A percentile compares a stretch with the other conserved stretches of the same genome.
Conservation (phyloP, 1,140 invertebrate species). For the Cotesia typhae region DNA sequence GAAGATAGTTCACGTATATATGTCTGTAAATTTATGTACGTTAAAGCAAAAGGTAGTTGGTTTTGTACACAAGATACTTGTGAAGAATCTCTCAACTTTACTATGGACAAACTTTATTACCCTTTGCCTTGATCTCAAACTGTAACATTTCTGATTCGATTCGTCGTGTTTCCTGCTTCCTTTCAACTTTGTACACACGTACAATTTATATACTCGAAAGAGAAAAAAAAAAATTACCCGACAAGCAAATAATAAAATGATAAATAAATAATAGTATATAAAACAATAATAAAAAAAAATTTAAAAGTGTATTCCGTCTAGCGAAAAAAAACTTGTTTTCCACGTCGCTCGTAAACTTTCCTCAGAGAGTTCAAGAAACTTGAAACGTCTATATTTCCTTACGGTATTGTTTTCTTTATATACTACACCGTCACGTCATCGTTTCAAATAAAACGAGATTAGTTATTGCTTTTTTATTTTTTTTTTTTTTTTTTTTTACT, state of each 20-base stretch:
- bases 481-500: background rate
- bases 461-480: background rate
- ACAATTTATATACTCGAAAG: background rate
- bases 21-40: background rate
- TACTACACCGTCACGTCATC: background rate
- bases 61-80: conserved; percentile 5
- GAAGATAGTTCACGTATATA: too few species aligned
- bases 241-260: background rate
- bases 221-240: background rate
- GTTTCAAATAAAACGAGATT: too few species aligned
- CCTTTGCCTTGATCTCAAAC: conserved; percentile 6
- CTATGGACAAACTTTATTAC: conserved; percentile 19
- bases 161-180: background rate
- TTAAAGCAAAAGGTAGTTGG: background rate
- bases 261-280: background rate
- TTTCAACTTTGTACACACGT: background rate
- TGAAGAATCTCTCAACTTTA: background rate
- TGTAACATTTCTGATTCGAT: conserved; percentile 8
- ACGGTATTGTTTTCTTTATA: conserved; percentile 9
- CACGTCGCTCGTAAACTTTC: conserved; percentile 20
- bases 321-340: conserved; percentile 14
- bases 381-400: background rate
- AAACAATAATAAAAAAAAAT: conserved; percentile 6
- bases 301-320: background rate
- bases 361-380: background rate